Percentiles rank a stretch among this genome's conserved stretches.
Evolutionary conservation across 2,888 invertebrate species (phyloP).

Genomic region (Ethmia dodecea): DNA sequence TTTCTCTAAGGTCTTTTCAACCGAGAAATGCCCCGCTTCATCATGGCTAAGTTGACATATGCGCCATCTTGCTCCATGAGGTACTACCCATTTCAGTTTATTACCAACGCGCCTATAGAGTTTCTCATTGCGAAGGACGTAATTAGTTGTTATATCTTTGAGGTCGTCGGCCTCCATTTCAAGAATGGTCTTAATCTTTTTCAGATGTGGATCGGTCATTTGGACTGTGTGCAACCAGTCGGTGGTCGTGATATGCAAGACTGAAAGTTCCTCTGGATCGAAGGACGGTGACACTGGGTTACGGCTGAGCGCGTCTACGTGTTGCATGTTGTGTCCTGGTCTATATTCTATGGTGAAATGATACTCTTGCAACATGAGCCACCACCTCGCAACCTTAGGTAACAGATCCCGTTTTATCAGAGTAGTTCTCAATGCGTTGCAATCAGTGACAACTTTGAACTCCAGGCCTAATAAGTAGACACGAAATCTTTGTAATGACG

Average conservation of each 20-base stretch:
- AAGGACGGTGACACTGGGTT: constrained; percentile 2
- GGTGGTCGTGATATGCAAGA: background rate
- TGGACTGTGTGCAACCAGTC: constrained; percentile 19
- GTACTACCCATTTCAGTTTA: constrained; percentile 35
- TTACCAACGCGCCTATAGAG: too few species aligned
- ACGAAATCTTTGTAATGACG: constrained; percentile 6
- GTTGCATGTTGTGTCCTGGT: constrained; percentile 4
- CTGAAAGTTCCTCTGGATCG: background rate
- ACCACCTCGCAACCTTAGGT: constrained; percentile 26
- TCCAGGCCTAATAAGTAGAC: constrained; percentile 7
- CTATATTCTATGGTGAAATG: constrained; percentile 9
- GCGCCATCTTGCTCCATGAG: constrained; percentile 26
- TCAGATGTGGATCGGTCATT: constrained; percentile 16
- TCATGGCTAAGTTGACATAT: constrained; percentile 37
- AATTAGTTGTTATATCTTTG: too few species aligned
- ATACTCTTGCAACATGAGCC: constrained; percentile 11
- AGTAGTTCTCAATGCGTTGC: constrained; percentile 3
- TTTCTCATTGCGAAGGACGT: too few species aligned
- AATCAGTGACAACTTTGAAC: constrained; percentile 12
- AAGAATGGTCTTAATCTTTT: constrained; percentile 12
- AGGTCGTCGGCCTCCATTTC: too few species aligned
- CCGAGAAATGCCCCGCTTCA: constrained; percentile 38
- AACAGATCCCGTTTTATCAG: constrained; percentile 8
- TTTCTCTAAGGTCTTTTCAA: constrained; percentile 32
- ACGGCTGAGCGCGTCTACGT: constrained; percentile 1